Base-by-base conservation (phyloP, 2,888 invertebrate genomes). In the Rhimphoctona megacephalus region DNA sequence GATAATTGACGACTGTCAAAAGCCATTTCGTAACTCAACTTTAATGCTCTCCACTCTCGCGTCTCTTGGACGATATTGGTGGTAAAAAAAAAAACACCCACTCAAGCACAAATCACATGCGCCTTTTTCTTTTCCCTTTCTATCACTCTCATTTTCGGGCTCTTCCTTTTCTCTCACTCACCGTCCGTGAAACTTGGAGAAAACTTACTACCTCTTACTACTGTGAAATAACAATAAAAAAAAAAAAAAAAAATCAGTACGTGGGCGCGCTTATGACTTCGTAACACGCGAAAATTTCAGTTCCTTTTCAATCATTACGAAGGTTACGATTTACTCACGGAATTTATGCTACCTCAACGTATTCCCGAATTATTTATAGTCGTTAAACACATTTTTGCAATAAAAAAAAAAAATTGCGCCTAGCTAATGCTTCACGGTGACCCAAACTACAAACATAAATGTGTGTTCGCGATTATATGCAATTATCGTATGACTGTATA, bases 1-100 rank as follows among this genome's bases (percentile, higher is more conserved):
- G 78, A 73, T 83, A 88, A 86, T 88, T 82, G 64, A 74, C 77
- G 77, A 86, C 81, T 86, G 88, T 88, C 86, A 83, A 81, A 81
- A 83, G 73, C 67, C 87, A 87, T 86, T 87, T 86, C 86, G 81
- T 83, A 83, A 86, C 83, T 86, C 61, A 70, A 78, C 69, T 79
- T 83, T 73, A 33, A 64, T 81, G 79, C 74, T 83, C 57, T 73
- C 78, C 72, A 85, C 81, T 83, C 66, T 73, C 67, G 82, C 79
- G 82, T 81, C 69, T 69, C 72, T 83, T 74, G 33, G 61, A 43
- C 46, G 30, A 33, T 79, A 73, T 77, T 33, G 80, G 76, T 84
- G 72, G 52, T 70, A 11, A 72, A 81, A 73, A 81, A 72, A 73
- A 64, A 64, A 57, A 52, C 81, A 85, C 80, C 85, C 77, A 73